Evolutionary conservation across 1,140 invertebrate genomes (phyloP), one percentile per base, ranked within the genome.

Genomic region (Trypoxylus dichotomus): DNA sequence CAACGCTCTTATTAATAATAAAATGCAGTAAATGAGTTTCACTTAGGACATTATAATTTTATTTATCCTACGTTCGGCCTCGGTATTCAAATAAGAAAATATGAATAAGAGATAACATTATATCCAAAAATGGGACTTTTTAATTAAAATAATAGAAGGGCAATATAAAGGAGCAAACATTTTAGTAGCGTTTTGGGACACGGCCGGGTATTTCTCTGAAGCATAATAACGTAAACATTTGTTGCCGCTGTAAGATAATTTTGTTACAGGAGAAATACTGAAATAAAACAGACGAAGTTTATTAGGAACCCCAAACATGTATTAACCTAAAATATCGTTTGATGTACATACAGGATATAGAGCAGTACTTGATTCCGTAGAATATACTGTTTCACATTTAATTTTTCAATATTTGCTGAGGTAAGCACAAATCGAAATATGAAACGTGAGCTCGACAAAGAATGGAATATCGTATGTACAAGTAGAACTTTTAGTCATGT

Each of bases 21-120:
- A 54, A 54, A 15, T 54, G 47, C 19, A 54, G 15, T 2, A 54
- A 54, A 54, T n/a, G 47, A 54, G 15, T 54, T 54, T 54, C 15
- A 54, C 47, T 54, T 54, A 54, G 47, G 47, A n/a, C 47, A 54
- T 54, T 54, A 54, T 54, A 54, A 54, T 54, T 54, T 54, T 54
- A 54, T 54, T 54, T 54, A 54, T 54, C 47, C 15, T 54, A 54
- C 47, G 47, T 54, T 54, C 47, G 47, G 19, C 47, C 47, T 54
- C 15, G 13, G 47, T 19, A 6, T 54, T 19, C 15, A n/a, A 54
- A 54, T 54, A 54, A 54, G 47, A 54, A 54, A 54, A 54, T 54
- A 54, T 54, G 47, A 54, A 54, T 54, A 54, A 54, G 19, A 54
- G 47, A 54, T 54, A n/a, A 54, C 47, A 15, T 54, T 54, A 54